phyloP scores from a whole-genome alignment of 2,113 vertebrate genomes.

The Corapipo altera region DNA sequence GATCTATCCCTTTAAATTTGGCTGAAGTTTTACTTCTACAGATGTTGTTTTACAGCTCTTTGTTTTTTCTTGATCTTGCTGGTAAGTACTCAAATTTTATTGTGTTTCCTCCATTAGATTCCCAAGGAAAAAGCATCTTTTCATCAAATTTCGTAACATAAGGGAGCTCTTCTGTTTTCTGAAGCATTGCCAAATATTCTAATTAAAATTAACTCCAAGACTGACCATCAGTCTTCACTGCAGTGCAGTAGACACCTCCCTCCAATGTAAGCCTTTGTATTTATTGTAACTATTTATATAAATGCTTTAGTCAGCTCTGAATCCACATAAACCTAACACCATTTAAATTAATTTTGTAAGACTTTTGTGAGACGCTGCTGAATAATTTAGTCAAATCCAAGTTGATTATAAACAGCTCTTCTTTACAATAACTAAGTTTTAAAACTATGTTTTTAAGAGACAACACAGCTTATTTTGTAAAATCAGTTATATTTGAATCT shows the following conservation, averaged over 20 bases:
- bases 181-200: not conserved
- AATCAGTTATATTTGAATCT: not conserved
- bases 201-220: not conserved
- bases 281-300: constrained; percentile 11
- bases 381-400: constrained; percentile 25
- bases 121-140: not conserved
- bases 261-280: not conserved
- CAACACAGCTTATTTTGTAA: not conserved
- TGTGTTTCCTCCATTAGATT: constrained; percentile 6
- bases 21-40: not conserved
- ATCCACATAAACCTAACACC: not conserved
- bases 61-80: not conserved
- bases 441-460: not conserved
- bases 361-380: not conserved
- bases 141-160: not conserved
- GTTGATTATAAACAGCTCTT: not conserved
- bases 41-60: not conserved
- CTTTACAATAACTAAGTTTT: not conserved
- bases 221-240: not conserved
- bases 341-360: constrained; percentile 29
- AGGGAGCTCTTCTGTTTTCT: not conserved
- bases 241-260: not conserved
- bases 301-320: not conserved
- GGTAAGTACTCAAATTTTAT: constrained; percentile 9
- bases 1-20: not conserved